These are phyloP conservation scores for Parelbella ahira DNA, from an alignment of 2,888 invertebrate species.

Conservation along the genomic window DNA sequence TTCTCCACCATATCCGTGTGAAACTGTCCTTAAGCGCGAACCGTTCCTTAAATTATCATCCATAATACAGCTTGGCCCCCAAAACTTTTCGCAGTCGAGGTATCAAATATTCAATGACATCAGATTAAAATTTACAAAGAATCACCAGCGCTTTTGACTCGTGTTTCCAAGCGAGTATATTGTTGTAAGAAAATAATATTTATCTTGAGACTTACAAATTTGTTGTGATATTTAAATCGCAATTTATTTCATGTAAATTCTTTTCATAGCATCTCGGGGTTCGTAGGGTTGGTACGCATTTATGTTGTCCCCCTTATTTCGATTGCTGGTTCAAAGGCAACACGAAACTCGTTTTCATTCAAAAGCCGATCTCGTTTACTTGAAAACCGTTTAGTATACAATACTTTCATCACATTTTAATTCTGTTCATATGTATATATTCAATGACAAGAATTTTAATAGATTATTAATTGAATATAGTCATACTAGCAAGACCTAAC, in stretches of 20 bases:
- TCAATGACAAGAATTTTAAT: no score
- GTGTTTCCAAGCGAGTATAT: conserved; percentile 5
- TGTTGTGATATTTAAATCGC: conserved; percentile 6
- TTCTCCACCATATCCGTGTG: no score
- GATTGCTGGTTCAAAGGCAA: no score
- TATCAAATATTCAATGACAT: conserved; percentile 13
- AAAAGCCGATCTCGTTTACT: no score
- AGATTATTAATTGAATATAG: no score
- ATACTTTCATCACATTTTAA: no score
- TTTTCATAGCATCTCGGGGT: background rate
- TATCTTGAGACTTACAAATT: conserved; percentile 7
- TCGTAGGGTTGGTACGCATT: conserved; percentile 5
- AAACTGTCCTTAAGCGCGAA: background rate
- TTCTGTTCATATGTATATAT: no score
- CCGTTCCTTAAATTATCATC: conserved; percentile 2
- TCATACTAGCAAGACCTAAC: no score
- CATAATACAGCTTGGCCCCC: background rate
- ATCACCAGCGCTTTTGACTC: conserved; percentile 3
- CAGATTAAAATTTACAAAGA: conserved; percentile 14
- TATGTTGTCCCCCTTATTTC: background rate
- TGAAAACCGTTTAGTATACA: no score
- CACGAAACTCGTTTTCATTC: no score
- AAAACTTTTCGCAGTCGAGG: conserved; percentile 2
- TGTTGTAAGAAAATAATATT: conserved; percentile 7
- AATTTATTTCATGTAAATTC: conserved; percentile 5